A percentile compares a stretch with the other conserved stretches of the same genome.
These are phyloP conservation scores for Xyliphius kryptos DNA, from an alignment of 2,113 vertebrate genomes.

Conservation along the genomic window DNA sequence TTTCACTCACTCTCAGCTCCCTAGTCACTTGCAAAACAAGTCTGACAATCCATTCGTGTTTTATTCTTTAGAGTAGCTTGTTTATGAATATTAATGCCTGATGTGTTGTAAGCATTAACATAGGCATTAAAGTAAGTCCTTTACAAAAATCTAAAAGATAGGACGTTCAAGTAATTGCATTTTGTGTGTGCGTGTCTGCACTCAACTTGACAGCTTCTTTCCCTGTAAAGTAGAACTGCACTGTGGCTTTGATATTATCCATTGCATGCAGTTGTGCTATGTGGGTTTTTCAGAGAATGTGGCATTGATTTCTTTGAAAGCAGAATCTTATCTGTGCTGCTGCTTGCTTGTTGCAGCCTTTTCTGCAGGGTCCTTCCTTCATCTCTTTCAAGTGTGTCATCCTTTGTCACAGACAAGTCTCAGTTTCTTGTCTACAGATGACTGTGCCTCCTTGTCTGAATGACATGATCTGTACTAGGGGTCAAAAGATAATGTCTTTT, in stretches of 20 bases:
- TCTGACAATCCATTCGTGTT: too few species aligned
- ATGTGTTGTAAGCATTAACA: too few species aligned
- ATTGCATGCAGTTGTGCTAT: not conserved
- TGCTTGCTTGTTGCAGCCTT: not conserved
- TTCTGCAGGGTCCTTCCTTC: constrained; percentile 27
- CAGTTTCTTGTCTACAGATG: constrained; percentile 26
- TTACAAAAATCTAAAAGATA: too few species aligned
- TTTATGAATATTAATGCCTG: too few species aligned
- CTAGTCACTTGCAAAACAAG: too few species aligned
- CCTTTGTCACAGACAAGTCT: constrained; percentile 1
- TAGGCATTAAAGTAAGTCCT: too few species aligned
- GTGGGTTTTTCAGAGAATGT: constrained; percentile 13
- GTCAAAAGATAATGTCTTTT: too few species aligned
- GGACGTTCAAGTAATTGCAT: too few species aligned
- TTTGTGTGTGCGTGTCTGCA: too few species aligned
- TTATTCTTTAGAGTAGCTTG: too few species aligned
- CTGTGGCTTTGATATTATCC: constrained; percentile 5
- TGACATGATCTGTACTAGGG: not conserved
- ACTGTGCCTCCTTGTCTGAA: constrained; percentile 13
- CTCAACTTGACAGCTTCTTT: too few species aligned
- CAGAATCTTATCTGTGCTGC: not conserved
- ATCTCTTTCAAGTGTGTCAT: constrained; percentile 7
- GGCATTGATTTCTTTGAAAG: constrained; percentile 17
- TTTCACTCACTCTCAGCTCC: too few species aligned
- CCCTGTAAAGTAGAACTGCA: not conserved